A percentile compares a stretch with the other conserved stretches of the same genome.
These are phyloP conservation scores for Drosophila cardini DNA, from an alignment of 1,140 invertebrate genomes.

Conservation along the genomic window DNA sequence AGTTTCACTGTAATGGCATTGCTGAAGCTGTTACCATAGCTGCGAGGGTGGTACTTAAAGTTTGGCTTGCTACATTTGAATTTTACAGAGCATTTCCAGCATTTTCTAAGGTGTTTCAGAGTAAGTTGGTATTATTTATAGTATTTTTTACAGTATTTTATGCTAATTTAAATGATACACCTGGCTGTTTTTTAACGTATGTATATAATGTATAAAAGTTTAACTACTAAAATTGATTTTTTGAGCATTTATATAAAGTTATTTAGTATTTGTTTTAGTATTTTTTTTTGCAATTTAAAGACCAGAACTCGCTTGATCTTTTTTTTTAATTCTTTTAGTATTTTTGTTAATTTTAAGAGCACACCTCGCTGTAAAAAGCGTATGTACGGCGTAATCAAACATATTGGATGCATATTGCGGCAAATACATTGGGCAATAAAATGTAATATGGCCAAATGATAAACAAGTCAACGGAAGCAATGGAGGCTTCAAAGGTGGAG, in stretches of 20 bases:
- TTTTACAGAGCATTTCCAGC: not conserved
- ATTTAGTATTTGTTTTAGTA: no score
- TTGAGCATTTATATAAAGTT: no score
- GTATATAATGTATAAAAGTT: no score
- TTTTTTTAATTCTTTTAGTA: no score
- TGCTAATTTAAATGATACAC: not conserved
- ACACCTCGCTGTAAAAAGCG: slow-evolving; percentile 31
- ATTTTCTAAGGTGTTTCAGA: not conserved
- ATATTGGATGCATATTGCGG: slow-evolving; percentile 50
- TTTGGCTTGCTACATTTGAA: not conserved
- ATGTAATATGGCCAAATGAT: slow-evolving; percentile 68
- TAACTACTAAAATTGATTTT: no score
- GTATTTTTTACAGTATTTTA: not conserved
- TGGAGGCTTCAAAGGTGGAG: not conserved
- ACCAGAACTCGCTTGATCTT: no score
- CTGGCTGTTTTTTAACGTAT: no score
- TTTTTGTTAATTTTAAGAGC: not conserved
- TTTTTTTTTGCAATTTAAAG: no score
- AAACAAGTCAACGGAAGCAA: slow-evolving; percentile 33
- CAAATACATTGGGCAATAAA: slow-evolving; percentile 70
- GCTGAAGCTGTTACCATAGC: not conserved
- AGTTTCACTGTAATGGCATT: slow-evolving; percentile 8
- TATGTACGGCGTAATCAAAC: slow-evolving; percentile 57
- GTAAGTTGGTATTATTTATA: not conserved
- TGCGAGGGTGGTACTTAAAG: not conserved